phyloP scores from a whole-genome alignment of 2,113 vertebrate genomes.

The Cnemophilus loriae region DNA sequence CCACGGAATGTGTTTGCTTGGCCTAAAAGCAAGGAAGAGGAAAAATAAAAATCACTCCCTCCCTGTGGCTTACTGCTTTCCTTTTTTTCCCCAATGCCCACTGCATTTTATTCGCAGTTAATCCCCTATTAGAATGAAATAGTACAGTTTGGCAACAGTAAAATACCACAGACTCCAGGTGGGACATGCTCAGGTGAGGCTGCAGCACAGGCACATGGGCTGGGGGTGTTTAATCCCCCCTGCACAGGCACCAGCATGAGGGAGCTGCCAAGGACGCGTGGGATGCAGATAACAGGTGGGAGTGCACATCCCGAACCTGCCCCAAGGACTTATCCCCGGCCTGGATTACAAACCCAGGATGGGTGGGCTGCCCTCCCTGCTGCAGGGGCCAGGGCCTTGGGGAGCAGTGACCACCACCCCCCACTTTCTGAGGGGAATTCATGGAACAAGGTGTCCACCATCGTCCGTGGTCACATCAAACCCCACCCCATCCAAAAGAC shows the following conservation, averaged over 20 bases:
- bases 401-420: accelerated
- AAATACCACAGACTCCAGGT: background rate
- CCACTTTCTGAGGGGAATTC: background rate
- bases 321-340: background rate
- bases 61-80: too few relatives aligned
- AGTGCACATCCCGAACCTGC: accelerated
- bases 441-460: background rate
- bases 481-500: too few relatives aligned
- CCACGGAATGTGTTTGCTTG: constrained; percentile 38
- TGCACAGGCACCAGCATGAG: too few relatives aligned
- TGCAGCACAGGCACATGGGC: accelerated
- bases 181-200: accelerated
- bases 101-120: background rate
- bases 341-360: background rate
- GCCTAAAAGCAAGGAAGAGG: constrained; percentile 35
- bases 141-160: accelerated
- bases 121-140: accelerated
- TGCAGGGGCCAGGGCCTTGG: too few relatives aligned
- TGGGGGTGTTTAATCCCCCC: background rate
- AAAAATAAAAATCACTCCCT: background rate
- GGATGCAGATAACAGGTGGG: accelerated
- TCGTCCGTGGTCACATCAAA: too few relatives aligned
- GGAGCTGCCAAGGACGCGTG: accelerated
- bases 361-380: background rate
- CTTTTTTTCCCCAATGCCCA: too few relatives aligned